These are phyloP conservation scores for Argopecten irradians DNA, from an alignment of 1,140 invertebrate species.

Conservation along the genomic window DNA sequence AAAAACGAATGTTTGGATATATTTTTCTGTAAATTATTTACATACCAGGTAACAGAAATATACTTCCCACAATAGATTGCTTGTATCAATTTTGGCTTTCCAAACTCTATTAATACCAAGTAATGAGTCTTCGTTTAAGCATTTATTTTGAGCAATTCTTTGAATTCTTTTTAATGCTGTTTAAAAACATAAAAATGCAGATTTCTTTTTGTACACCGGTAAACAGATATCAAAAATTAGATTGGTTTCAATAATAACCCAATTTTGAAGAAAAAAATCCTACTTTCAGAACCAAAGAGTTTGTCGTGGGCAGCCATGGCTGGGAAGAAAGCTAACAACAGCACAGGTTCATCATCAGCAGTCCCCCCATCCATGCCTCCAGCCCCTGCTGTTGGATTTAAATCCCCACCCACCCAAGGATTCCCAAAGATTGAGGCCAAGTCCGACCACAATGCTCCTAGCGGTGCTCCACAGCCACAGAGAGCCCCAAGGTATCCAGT, in stretches of 20 bases:
- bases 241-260: too few species aligned
- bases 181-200: too few species aligned
- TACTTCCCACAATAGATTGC: too few species aligned
- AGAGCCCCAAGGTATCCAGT: slow-evolving; percentile 61
- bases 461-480: slow-evolving; percentile 63
- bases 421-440: not conserved
- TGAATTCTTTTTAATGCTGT: too few species aligned
- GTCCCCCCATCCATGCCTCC: not conserved
- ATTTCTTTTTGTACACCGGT: not conserved
- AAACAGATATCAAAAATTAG: not conserved
- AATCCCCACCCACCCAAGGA: not conserved
- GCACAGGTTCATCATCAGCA: slow-evolving; percentile 37
- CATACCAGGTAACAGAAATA: too few species aligned
- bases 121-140: too few species aligned
- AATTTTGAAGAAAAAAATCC: too few species aligned
- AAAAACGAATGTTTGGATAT: too few species aligned
- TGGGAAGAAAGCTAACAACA: slow-evolving; percentile 64
- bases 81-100: too few species aligned
- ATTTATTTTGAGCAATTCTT: too few species aligned
- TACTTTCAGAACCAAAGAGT: slow-evolving; percentile 59
- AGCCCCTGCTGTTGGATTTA: not conserved
- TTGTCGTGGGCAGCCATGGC: slow-evolving; percentile 73
- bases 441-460: slow-evolving; percentile 26
- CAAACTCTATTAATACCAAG: too few species aligned
- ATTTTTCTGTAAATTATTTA: too few species aligned